phyloP scores from a whole-genome alignment of 1,140 invertebrate genomes.

The Drosophila nikananu region DNA sequence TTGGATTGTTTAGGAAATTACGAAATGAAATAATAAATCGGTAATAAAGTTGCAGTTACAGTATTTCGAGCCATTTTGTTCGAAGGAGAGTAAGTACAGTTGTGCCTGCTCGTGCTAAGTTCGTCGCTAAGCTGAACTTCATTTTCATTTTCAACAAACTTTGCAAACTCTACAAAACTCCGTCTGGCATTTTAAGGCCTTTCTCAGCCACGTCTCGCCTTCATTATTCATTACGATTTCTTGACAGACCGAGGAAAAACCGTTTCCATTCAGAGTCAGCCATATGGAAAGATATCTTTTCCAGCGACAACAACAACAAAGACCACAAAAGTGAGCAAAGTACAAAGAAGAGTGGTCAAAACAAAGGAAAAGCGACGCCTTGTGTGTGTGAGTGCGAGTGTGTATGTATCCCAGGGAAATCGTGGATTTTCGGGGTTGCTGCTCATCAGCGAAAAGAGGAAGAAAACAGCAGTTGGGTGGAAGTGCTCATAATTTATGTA shows the following conservation, averaged over 20 bases:
- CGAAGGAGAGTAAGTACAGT: slow-evolving; percentile 19
- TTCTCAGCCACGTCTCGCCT: slow-evolving; percentile 21
- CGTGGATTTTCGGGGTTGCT: slow-evolving; percentile 36
- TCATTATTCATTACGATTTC: slow-evolving; percentile 70
- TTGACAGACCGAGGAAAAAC: slow-evolving; percentile 58
- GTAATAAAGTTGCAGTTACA: background rate
- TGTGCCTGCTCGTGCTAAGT: slow-evolving; percentile 1
- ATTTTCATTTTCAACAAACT: background rate
- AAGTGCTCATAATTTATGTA: background rate
- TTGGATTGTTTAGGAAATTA: slow-evolving; percentile 26
- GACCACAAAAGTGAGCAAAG: slow-evolving; percentile 47
- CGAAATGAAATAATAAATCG: background rate
- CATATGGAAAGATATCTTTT: slow-evolving; percentile 81
- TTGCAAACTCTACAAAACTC: slow-evolving; percentile 9
- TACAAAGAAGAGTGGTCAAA: slow-evolving; percentile 47
- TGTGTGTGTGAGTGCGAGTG: slow-evolving; percentile 26
- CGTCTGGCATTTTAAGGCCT: slow-evolving; percentile 12
- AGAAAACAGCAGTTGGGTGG: slow-evolving; percentile 7
- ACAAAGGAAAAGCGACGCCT: slow-evolving; percentile 58
- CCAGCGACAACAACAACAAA: slow-evolving; percentile 14
- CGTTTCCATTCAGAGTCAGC: slow-evolving; percentile 71
- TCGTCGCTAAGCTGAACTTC: slow-evolving; percentile 4
- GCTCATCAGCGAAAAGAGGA: slow-evolving; percentile 7
- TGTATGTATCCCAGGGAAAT: slow-evolving; percentile 35
- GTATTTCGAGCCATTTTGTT: background rate